Percentiles rank a stretch among this genome's conserved stretches.
Conservation (phyloP, 2,113 vertebrate genomes). For the Columba janthina region DNA sequence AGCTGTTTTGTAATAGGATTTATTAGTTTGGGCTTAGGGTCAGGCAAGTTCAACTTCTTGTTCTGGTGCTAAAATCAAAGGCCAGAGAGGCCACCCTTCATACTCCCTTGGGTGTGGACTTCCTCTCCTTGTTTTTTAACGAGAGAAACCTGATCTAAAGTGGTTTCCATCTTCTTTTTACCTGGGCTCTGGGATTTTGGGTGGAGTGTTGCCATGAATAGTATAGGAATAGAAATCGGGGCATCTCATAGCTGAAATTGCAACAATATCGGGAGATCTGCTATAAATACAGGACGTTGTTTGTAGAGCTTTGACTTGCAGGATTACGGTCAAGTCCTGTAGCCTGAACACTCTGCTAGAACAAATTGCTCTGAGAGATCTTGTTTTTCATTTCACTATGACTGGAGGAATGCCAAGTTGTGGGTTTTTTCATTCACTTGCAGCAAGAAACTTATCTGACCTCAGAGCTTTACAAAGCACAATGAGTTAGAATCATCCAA, state of each 20-base stretch:
- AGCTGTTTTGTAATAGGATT: neutral
- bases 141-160: neutral
- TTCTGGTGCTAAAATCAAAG: neutral
- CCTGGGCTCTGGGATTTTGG: neutral
- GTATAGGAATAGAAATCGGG: neutral
- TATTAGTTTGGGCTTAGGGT: neutral
- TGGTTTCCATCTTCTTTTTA: neutral
- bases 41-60: neutral
- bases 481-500: constrained; percentile 4
- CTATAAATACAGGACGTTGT: constrained; percentile 20
- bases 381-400: constrained; percentile 13
- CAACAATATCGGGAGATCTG: rapidly evolving
- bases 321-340: neutral
- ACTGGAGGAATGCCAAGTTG: constrained; percentile 35
- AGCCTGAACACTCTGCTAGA: constrained; percentile 21
- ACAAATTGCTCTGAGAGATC: constrained; percentile 45
- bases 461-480: constrained; percentile 30
- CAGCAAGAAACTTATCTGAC: constrained; percentile 21
- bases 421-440: neutral
- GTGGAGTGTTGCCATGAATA: neutral
- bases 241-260: neutral
- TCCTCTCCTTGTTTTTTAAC: neutral
- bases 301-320: neutral
- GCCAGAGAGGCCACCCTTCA: neutral
- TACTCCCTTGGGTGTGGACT: neutral